Conservation (phyloP, 2,888 invertebrate genomes). For the Eilema sororculum region DNA sequence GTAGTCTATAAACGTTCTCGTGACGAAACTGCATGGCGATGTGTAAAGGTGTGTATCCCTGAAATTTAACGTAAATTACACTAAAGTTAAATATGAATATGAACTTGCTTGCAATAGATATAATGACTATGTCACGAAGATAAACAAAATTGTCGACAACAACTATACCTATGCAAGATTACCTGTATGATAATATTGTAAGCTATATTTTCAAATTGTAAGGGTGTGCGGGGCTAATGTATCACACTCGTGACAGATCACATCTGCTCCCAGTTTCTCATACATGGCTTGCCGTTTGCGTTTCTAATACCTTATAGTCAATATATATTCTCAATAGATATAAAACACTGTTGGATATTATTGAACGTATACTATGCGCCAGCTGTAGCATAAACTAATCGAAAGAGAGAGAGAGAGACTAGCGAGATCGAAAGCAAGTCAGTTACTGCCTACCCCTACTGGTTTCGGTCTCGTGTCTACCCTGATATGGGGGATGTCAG, state of each 20-base stretch:
- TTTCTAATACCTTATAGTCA: slow-evolving; percentile 67
- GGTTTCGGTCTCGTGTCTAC: too few relatives aligned
- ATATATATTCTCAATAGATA: slow-evolving; percentile 69
- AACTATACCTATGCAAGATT: slow-evolving; percentile 24
- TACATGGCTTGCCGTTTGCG: slow-evolving; percentile 57
- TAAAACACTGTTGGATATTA: slow-evolving; percentile 70
- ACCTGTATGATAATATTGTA: slow-evolving; percentile 43
- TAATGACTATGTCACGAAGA: too few relatives aligned
- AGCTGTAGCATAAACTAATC: slow-evolving; percentile 66
- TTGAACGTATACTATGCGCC: slow-evolving; percentile 66
- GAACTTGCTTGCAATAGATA: too few relatives aligned
- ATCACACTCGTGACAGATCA: slow-evolving; percentile 47
- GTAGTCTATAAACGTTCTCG: slow-evolving; percentile 94
- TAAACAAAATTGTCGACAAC: not conserved
- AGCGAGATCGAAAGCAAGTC: too few relatives aligned
- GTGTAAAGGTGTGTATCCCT: slow-evolving; percentile 98
- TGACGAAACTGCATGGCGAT: slow-evolving; percentile 96
- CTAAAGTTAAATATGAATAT: too few relatives aligned
- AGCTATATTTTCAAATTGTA: slow-evolving; percentile 45
- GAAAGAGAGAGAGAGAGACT: too few relatives aligned
- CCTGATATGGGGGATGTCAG: too few relatives aligned
- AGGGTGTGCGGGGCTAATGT: slow-evolving; percentile 41
- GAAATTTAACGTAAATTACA: slow-evolving; percentile 73
- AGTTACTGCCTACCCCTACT: too few relatives aligned
- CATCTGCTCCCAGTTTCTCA: slow-evolving; percentile 61